Evolutionary conservation across 2,888 invertebrate species (phyloP), one percentile per base, ranked within the genome.

Genomic region (Sphaerophoria rueppellii): DNA sequence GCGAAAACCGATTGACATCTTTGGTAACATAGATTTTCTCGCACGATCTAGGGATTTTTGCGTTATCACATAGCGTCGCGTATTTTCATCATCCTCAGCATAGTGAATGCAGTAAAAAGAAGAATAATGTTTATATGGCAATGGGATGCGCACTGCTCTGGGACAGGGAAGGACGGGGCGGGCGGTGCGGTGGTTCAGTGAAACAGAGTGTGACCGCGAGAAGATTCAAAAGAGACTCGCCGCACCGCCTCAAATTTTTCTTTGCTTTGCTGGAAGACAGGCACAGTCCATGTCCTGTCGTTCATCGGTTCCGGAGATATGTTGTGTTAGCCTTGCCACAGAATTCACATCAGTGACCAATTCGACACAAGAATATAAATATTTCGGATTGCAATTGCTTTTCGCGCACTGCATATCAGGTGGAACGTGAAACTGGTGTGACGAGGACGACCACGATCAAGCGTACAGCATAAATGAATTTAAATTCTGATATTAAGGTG

Each of bases 401-500:
- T 60, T 43, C 55, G 69, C 60, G 69, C n/a, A 60, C 60, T 24
- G 24, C 24, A 24, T 83, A 80, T 80, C 80, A 83, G 71, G 83
- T 83, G 83, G 73, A 81, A 77, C 54, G 83, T 83, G 83, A 70
- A 81, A 77, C 54, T 85, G 73, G 81, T 73, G 81, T 81, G 85
- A 81, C 72, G 83, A 71, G 75, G 60, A 72, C 60, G 83, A 76
- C 65, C 37, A 52, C 52, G 52, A 34, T 24, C 60, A 32, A 58
- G 50, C 37, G 37, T 73, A 34, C 70, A 76, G 76, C 80, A 83
- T 85, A 85, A 76, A 85, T 85, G 76, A 85, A 85, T 85, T 81
- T 85, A 85, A 81, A 81, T 81, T 85, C 77, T 69, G 63, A 77
- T 81, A 85, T 81, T 77, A 81, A 85, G 85, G 85, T 85, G 85